These are phyloP conservation scores for Drosophila testacea DNA, from an alignment of 2,888 invertebrate genomes.

Conservation along the genomic window DNA sequence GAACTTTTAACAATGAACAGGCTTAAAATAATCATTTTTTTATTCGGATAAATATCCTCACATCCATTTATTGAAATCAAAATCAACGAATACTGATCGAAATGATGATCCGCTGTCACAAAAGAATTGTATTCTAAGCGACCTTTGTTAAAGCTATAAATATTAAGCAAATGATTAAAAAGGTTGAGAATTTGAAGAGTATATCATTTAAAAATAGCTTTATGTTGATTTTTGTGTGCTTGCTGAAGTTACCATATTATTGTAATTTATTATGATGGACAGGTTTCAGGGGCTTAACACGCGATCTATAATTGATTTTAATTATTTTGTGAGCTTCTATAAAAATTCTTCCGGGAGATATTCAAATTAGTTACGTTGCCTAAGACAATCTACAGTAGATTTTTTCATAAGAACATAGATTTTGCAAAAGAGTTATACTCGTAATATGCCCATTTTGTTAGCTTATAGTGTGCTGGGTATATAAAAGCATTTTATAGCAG, in stretches of 20 bases:
- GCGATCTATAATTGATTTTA: conserved; percentile 11
- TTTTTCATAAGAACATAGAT: not conserved
- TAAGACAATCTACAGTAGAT: not conserved
- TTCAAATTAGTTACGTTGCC: not conserved
- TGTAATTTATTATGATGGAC: conserved; percentile 7
- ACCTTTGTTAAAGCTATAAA: conserved; percentile 14
- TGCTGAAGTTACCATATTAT: conserved; percentile 1
- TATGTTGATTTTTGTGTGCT: not conserved
- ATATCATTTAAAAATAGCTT: conserved; percentile 7
- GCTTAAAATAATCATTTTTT: too few relatives aligned
- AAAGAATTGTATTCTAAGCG: not conserved
- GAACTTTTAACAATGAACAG: too few relatives aligned
- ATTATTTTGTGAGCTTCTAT: conserved; percentile 1
- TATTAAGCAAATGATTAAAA: conserved; percentile 9
- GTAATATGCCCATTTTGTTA: conserved; percentile 24
- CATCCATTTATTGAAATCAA: too few relatives aligned
- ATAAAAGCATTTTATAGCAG: conserved; percentile 49
- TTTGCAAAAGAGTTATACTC: not conserved
- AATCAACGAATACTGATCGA: too few relatives aligned
- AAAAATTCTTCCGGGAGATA: not conserved
- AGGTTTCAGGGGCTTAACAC: not conserved
- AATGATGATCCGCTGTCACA: not conserved
- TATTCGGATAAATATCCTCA: too few relatives aligned
- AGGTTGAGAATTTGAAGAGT: not conserved
- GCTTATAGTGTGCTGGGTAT: conserved; percentile 37